Percentiles rank a stretch among this genome's conserved stretches.
Conservation (phyloP, 2,113 vertebrate species). For the Tylochromis polylepis region DNA sequence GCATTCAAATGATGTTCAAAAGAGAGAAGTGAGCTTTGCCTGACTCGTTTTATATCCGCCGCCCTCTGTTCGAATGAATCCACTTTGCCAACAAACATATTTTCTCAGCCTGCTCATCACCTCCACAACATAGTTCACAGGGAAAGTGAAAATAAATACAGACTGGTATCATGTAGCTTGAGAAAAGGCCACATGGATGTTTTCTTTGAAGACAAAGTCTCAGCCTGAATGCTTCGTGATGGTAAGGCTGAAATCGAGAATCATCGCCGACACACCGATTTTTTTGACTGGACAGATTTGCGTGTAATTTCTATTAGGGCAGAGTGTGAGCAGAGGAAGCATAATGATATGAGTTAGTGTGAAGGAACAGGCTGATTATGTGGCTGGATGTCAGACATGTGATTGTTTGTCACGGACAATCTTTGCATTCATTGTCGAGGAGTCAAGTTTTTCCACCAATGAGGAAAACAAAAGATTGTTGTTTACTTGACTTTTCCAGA, state of each 20-base stretch:
- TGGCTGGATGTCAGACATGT: not conserved
- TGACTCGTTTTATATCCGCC: not conserved
- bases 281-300: not conserved
- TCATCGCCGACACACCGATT: not conserved
- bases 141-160: conserved; percentile 31
- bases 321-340: not conserved
- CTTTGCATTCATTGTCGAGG: not conserved
- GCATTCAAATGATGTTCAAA: not conserved
- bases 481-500: not conserved
- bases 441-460: not conserved
- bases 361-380: not conserved
- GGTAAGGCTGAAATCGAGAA: not conserved
- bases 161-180: not conserved
- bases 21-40: not conserved
- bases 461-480: not conserved
- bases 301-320: conserved; percentile 15
- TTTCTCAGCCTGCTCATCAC: conserved; percentile 22
- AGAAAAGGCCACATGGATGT: not conserved
- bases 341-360: not conserved
- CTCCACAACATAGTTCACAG: not conserved
- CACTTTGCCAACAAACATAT: conserved; percentile 42
- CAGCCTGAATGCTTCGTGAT: not conserved
- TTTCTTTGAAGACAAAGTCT: not conserved
- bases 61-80: not conserved
- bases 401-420: not conserved